Evolutionary conservation across 1,140 invertebrate species (phyloP).

Genomic region (Trichonephila inaurata): DNA sequence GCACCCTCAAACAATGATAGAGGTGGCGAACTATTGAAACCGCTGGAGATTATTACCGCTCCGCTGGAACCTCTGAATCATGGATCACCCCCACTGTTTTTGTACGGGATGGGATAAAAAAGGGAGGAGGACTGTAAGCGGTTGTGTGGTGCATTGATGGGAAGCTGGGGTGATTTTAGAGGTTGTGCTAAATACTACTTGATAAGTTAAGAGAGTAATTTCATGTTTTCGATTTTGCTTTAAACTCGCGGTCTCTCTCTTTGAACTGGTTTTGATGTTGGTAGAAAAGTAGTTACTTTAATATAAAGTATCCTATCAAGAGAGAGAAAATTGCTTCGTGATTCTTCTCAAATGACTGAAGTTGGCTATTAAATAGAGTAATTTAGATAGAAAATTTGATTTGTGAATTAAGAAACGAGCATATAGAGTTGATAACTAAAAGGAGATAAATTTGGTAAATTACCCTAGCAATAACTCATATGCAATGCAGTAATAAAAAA

Average conservation of each 20-base stretch:
- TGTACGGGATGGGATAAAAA: constrained; percentile 42
- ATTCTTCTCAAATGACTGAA: too few species aligned
- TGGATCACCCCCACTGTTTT: constrained; percentile 65
- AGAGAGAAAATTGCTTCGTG: too few species aligned
- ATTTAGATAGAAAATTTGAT: too few species aligned
- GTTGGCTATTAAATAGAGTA: too few species aligned
- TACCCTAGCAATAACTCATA: too few species aligned
- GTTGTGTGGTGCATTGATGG: constrained; percentile 7
- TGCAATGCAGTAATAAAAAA: too few species aligned
- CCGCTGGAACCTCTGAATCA: constrained; percentile 61
- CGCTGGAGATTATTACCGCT: constrained; percentile 68
- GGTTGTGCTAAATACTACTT: constrained; percentile 37
- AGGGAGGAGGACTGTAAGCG: not conserved
- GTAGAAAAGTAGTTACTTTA: too few species aligned
- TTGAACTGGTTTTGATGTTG: too few species aligned
- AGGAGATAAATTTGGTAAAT: too few species aligned
- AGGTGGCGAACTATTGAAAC: constrained; percentile 67
- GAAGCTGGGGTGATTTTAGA: not conserved
- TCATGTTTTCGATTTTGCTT: constrained; percentile 1
- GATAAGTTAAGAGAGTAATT: constrained; percentile 43
- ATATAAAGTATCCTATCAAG: too few species aligned
- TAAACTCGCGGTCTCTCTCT: not conserved
- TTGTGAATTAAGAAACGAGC: too few species aligned
- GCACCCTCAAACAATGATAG: constrained; percentile 53
- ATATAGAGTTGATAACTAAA: too few species aligned